Conservation (phyloP, 2,797 vertebrate genomes). For the Oreortyx pictus region DNA sequence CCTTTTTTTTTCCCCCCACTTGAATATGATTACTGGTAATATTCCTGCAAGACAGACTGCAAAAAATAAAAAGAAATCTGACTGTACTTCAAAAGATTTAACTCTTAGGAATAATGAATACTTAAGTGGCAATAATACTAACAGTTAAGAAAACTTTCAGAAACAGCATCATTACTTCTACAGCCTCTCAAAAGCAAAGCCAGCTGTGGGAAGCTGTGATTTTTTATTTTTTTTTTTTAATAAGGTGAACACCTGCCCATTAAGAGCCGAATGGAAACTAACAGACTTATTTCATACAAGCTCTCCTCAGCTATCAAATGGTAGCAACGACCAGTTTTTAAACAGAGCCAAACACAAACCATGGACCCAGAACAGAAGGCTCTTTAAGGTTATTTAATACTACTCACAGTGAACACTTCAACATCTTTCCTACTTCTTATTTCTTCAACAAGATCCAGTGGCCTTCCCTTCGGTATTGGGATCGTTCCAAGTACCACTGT, state of each 20-base stretch:
- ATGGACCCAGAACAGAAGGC: constrained; percentile 20
- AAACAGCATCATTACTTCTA: constrained; percentile 16
- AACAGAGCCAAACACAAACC: constrained; percentile 25
- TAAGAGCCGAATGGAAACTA: constrained; percentile 47
- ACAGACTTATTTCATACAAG: constrained; percentile 2
- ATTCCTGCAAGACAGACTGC: neutral
- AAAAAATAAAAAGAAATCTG: neutral
- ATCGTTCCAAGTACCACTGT: constrained; percentile 90
- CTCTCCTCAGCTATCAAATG: neutral
- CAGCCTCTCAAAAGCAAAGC: constrained; percentile 32
- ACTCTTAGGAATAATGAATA: constrained; percentile 37
- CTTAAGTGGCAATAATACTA: neutral
- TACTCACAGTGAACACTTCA: constrained; percentile 90
- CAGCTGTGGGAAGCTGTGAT: constrained; percentile 38
- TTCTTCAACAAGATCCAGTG: constrained; percentile 91
- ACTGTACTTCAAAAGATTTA: constrained; percentile 8
- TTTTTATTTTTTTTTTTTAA: constrained; percentile 26
- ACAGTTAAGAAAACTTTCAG: constrained; percentile 36
- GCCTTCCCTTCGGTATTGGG: constrained; percentile 89
- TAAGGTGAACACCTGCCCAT: constrained; percentile 62
- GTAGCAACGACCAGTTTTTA: neutral
- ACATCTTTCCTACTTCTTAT: constrained; percentile 88
- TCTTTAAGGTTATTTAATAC: constrained; percentile 18
- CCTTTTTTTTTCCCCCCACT: neutral
- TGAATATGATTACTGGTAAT: neutral